A percentile compares a stretch with the other conserved stretches of the same genome.
Evolutionary conservation across 1,140 invertebrate species (phyloP).

Genomic region (Streblospio benedicti): DNA sequence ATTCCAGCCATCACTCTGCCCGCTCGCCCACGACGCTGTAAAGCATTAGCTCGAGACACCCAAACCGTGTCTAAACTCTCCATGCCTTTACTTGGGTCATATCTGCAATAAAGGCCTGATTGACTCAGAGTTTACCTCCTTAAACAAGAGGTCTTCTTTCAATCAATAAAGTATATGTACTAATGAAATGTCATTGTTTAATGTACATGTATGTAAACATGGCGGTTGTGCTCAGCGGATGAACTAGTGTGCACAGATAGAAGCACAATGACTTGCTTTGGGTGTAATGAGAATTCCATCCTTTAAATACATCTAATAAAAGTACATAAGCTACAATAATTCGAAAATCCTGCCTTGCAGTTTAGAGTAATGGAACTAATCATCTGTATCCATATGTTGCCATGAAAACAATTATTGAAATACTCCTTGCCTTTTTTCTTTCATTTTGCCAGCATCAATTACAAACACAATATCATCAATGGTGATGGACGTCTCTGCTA

Average conservation of each 20-base stretch:
- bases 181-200: too few relatives aligned
- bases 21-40: conserved; percentile 82
- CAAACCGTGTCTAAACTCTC: conserved; percentile 51
- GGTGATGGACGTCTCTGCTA: conserved; percentile 60
- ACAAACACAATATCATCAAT: conserved; percentile 85
- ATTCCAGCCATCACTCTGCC: conserved; percentile 62
- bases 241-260: too few relatives aligned
- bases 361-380: too few relatives aligned
- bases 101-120: conserved; percentile 45
- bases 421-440: conserved; percentile 49
- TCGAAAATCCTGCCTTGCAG: too few relatives aligned
- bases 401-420: conserved; percentile 1
- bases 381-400: too few relatives aligned
- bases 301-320: too few relatives aligned
- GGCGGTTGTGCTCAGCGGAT: too few relatives aligned
- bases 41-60: conserved; percentile 57
- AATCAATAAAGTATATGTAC: too few relatives aligned
- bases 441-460: conserved; percentile 68
- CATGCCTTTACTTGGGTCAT: conserved; percentile 75
- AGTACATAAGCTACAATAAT: too few relatives aligned
- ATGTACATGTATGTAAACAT: too few relatives aligned
- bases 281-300: too few relatives aligned
- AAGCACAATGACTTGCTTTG: too few relatives aligned
- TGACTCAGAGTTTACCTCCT: not conserved
- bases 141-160: not conserved